Evolutionary conservation across 1,140 invertebrate species (phyloP).

Genomic region (Palaemon carinicauda): DNA sequence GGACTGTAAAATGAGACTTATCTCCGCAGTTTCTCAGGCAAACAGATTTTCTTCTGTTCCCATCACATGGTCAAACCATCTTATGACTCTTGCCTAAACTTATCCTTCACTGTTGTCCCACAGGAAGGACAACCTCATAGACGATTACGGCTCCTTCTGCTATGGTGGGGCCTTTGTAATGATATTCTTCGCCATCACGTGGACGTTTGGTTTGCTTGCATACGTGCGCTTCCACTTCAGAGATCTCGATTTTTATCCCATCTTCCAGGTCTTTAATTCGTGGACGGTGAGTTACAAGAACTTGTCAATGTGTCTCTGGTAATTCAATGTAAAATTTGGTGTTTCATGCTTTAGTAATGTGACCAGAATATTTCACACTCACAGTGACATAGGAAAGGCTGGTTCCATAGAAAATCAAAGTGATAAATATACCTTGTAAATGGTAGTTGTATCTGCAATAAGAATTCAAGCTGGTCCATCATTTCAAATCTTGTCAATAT

Average conservation of each 20-base stretch:
- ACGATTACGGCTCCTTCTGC: constrained; percentile 50
- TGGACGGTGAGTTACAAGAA: constrained; percentile 24
- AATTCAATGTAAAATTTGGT: neutral
- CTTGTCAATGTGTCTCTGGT: neutral
- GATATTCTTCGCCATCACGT: constrained; percentile 46
- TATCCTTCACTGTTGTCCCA: neutral
- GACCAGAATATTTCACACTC: neutral
- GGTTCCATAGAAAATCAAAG: neutral
- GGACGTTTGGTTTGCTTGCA: constrained; percentile 27
- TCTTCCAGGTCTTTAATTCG: constrained; percentile 49
- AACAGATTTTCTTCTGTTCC: neutral
- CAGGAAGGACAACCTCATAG: constrained; percentile 54
- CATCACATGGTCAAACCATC: neutral
- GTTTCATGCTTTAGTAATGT: neutral
- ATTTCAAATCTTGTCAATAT: no score
- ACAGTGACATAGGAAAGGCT: no score
- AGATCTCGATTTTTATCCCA: constrained; percentile 35
- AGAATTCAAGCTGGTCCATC: no score
- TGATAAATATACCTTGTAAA: neutral
- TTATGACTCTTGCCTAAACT: neutral
- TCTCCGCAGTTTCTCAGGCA: neutral
- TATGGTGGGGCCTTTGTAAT: constrained; percentile 14
- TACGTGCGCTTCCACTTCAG: constrained; percentile 18
- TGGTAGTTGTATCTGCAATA: no score
- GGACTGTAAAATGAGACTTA: no score